phyloP scores from a whole-genome alignment of 2,113 vertebrate species.

The Pipa parva region DNA sequence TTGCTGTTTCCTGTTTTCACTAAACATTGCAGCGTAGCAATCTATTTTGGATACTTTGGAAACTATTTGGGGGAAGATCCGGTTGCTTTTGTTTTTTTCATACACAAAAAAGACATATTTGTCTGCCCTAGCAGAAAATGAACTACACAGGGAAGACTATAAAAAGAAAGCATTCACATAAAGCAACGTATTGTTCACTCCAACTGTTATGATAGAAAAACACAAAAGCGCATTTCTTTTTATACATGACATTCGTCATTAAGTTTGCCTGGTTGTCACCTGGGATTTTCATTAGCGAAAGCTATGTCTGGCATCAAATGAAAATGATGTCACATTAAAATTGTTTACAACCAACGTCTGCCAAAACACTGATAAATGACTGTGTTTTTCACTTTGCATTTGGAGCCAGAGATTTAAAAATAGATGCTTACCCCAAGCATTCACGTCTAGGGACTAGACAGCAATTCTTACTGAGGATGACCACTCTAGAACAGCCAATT shows the following conservation, averaged over 20 bases:
- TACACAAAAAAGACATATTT: conserved; percentile 31
- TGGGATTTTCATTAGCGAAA: conserved; percentile 18
- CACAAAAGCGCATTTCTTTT: background rate
- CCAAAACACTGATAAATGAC: background rate
- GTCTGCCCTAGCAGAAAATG: conserved; percentile 11
- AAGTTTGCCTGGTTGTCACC: conserved; percentile 15
- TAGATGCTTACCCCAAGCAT: no score
- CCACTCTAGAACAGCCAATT: no score
- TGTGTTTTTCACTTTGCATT: background rate
- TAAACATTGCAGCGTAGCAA: conserved; percentile 15
- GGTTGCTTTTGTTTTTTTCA: conserved; percentile 34
- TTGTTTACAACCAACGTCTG: background rate
- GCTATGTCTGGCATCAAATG: background rate
- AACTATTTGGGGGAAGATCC: conserved; percentile 38
- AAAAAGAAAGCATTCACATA: conserved; percentile 17
- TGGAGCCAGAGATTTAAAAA: background rate
- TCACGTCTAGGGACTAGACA: no score
- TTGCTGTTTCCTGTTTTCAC: conserved; percentile 35
- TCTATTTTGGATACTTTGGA: conserved; percentile 38
- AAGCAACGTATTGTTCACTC: background rate
- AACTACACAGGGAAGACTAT: conserved; percentile 12
- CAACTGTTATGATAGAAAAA: conserved; percentile 6
- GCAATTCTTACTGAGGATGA: no score
- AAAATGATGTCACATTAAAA: background rate
- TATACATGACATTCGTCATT: conserved; percentile 7